Conservation (phyloP, 2,888 invertebrate species). For the Cosmia pyralina region DNA sequence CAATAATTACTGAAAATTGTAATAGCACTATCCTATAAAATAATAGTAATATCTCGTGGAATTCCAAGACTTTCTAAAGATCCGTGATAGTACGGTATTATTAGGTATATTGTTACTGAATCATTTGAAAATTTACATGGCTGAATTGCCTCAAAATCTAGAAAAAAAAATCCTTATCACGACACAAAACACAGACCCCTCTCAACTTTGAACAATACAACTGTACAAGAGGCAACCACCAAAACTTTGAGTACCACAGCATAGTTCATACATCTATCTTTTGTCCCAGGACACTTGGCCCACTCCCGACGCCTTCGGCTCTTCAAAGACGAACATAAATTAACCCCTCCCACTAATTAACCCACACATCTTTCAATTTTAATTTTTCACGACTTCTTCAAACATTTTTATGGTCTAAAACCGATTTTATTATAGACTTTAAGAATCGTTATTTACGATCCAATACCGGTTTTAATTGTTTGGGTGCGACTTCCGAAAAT, state of each 20-base stretch:
- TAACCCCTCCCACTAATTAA: conserved; percentile 76
- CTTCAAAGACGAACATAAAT: conserved; percentile 73
- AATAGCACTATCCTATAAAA: too few relatives aligned
- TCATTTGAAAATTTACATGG: background rate
- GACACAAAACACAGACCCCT: background rate
- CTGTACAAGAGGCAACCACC: background rate
- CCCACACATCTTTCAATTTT: conserved; percentile 73
- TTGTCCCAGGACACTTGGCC: conserved; percentile 50
- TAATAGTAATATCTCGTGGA: too few relatives aligned
- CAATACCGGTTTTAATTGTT: conserved; percentile 53
- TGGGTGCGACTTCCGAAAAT: conserved; percentile 47
- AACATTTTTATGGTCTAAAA: conserved; percentile 64
- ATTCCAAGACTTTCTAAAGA: background rate
- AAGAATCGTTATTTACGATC: conserved; percentile 55
- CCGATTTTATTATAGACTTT: conserved; percentile 57
- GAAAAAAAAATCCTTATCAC: background rate
- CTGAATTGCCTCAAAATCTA: background rate
- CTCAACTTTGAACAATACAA: conserved; percentile 16
- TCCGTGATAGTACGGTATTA: background rate
- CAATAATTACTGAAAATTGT: background rate
- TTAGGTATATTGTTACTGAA: background rate
- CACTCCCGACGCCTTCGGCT: conserved; percentile 64
- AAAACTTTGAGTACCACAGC: conserved; percentile 50
- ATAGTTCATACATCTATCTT: conserved; percentile 59
- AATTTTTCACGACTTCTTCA: conserved; percentile 72